Conservation (phyloP, 2,797 vertebrate species). For the Rallus crepitans region DNA sequence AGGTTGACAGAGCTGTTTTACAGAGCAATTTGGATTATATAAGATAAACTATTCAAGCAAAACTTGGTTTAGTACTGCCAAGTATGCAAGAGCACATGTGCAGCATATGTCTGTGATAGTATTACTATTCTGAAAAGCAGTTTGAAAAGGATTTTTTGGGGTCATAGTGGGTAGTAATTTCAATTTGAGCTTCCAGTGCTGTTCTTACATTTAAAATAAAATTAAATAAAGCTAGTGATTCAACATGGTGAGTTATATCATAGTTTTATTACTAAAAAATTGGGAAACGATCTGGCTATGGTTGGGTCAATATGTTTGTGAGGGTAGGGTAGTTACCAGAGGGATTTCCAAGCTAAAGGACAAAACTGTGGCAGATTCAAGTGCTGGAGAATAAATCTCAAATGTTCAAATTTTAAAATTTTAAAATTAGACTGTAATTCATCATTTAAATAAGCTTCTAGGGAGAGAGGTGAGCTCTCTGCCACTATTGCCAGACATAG, state of each 20-base stretch:
- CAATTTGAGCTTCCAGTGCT: not conserved
- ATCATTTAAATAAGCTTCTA: not conserved
- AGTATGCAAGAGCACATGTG: not conserved
- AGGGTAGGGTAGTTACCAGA: not conserved
- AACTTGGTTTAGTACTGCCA: not conserved
- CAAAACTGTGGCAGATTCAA: not conserved
- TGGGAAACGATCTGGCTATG: not conserved
- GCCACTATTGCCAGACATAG: not conserved
- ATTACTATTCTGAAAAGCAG: not conserved
- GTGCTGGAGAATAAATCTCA: not conserved
- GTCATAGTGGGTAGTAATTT: not conserved
- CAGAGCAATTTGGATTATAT: not conserved
- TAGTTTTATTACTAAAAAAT: not conserved
- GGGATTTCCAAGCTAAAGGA: not conserved
- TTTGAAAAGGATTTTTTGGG: not conserved
- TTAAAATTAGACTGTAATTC: not conserved
- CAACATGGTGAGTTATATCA: not conserved
- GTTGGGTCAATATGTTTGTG: not conserved
- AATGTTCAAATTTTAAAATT: not conserved
- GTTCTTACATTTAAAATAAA: not conserved
- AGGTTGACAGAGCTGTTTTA: conserved; percentile 4
- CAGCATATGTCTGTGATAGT: not conserved
- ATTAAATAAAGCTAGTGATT: not conserved
- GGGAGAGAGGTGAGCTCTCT: not conserved
- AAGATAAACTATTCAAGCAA: not conserved